Percentiles rank a stretch among this genome's conserved stretches.
Evolutionary conservation across 2,888 invertebrate species (phyloP).

Genomic region (Hirtodrosophila cameraria): DNA sequence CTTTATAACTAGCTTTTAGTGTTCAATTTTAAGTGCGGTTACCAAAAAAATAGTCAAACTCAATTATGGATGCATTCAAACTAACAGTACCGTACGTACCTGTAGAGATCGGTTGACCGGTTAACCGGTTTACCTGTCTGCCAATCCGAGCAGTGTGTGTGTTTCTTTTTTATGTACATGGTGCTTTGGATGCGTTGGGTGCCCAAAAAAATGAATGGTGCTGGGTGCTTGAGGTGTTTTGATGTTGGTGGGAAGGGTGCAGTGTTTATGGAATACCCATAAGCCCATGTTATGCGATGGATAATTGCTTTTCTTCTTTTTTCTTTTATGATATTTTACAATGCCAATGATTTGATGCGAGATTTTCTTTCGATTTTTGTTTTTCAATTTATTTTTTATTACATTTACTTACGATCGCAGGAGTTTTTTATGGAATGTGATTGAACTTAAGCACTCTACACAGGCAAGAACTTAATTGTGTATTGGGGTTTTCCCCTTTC

Average conservation of each 20-base stretch:
- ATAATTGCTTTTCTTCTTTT: neutral
- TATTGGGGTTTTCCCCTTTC: neutral
- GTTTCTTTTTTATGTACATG: conserved; percentile 8
- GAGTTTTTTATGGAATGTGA: conserved; percentile 61
- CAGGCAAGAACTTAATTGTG: conserved; percentile 41
- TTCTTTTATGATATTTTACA: conserved; percentile 26
- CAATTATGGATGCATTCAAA: conserved; percentile 43
- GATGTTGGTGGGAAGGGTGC: conserved; percentile 21
- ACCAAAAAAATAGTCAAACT: conserved; percentile 12
- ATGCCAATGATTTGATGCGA: conserved; percentile 69
- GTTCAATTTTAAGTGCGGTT: conserved; percentile 45
- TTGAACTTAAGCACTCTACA: conserved; percentile 58
- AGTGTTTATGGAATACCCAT: conserved; percentile 32
- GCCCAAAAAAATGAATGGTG: conserved; percentile 12
- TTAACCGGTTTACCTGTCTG: conserved; percentile 36
- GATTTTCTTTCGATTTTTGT: conserved; percentile 28
- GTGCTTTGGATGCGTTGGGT: conserved; percentile 16
- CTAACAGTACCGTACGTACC: conserved; percentile 63
- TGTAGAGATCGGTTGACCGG: conserved; percentile 21
- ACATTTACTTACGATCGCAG: conserved; percentile 64
- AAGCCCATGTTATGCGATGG: conserved; percentile 30
- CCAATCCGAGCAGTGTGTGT: conserved; percentile 1
- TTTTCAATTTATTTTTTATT: conserved; percentile 30
- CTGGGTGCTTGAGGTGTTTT: conserved; percentile 20
- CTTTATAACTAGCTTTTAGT: conserved; percentile 36